phyloP scores from a whole-genome alignment of 2,113 vertebrate species.

The Chlorodrepanis virens region DNA sequence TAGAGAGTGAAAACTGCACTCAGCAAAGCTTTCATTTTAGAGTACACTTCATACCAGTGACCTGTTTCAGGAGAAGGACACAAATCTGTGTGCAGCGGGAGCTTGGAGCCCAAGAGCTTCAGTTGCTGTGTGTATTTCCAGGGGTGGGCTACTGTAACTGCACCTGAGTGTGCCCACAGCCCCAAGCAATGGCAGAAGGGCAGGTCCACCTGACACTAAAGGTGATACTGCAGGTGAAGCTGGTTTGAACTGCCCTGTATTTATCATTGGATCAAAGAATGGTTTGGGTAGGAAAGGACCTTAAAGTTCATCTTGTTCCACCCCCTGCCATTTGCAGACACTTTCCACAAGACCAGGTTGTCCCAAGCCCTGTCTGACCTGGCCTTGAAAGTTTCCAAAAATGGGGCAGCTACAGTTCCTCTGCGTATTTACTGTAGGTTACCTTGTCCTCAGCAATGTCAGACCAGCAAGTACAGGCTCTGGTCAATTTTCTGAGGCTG shows the following conservation, averaged over 20 bases:
- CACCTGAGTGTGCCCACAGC: fast-evolving
- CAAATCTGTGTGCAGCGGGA: background rate
- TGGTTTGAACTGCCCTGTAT: background rate
- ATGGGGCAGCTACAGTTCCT: background rate
- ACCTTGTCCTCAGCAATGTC: background rate
- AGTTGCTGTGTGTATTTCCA: background rate
- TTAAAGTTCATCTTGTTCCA: background rate
- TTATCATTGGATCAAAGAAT: background rate
- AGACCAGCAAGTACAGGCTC: background rate
- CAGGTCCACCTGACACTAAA: background rate
- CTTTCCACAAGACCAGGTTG: background rate
- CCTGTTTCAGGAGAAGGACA: background rate
- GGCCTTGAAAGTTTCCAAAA: background rate
- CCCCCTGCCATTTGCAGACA: background rate
- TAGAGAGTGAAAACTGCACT: background rate
- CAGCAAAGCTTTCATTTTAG: background rate
- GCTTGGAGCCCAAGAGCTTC: background rate
- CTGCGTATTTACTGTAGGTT: background rate
- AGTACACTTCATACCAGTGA: background rate
- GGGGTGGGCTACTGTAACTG: background rate
- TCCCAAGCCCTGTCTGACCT: background rate
- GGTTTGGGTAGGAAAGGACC: background rate
- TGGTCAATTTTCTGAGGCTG: background rate
- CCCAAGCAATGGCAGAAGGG: fast-evolving
- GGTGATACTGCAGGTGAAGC: background rate